Percentiles rank a stretch among this genome's conserved stretches.
Conservation (phyloP, 2,797 vertebrate genomes). For the Epinephelus coioides region DNA sequence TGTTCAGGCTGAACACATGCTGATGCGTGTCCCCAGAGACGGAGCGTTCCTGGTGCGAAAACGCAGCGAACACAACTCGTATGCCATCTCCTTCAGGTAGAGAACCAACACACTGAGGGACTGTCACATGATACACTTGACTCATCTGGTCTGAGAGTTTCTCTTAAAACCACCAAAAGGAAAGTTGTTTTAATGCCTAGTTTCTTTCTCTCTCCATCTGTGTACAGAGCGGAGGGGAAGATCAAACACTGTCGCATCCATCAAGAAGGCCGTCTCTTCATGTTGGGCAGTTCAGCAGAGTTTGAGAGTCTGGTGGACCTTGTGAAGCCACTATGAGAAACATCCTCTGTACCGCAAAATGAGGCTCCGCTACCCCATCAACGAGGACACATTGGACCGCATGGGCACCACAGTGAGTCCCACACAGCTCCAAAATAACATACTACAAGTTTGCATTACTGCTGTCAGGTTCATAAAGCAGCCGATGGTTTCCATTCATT, state of each 20-base stretch:
- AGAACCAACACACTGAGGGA: neutral
- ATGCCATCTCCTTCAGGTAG: constrained; percentile 97
- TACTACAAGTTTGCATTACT: neutral
- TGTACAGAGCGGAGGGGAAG: constrained; percentile 93
- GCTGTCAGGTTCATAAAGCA: neutral
- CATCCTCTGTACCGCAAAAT: constrained; percentile 97
- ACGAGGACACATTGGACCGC: constrained; percentile 96
- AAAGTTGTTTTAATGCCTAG: neutral
- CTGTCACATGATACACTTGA: too few relatives aligned
- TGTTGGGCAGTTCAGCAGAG: constrained; percentile 93
- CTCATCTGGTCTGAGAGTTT: neutral
- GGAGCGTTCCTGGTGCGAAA: constrained; percentile 97
- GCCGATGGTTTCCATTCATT: neutral
- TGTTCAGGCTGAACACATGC: constrained; percentile 95
- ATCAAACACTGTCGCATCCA: constrained; percentile 98
- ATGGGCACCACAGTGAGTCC: constrained; percentile 94
- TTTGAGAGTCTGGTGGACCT: constrained; percentile 97
- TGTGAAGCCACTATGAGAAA: constrained; percentile 96
- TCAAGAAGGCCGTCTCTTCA: constrained; percentile 94
- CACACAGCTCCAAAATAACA: neutral
- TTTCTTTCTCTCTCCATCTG: neutral
- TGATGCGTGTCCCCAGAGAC: constrained; percentile 96
- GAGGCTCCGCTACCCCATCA: constrained; percentile 97
- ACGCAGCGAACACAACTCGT: constrained; percentile 93
- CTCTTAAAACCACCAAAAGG: neutral